phyloP scores from a whole-genome alignment of 2,888 invertebrate genomes.

The Diabrotica balteata region DNA sequence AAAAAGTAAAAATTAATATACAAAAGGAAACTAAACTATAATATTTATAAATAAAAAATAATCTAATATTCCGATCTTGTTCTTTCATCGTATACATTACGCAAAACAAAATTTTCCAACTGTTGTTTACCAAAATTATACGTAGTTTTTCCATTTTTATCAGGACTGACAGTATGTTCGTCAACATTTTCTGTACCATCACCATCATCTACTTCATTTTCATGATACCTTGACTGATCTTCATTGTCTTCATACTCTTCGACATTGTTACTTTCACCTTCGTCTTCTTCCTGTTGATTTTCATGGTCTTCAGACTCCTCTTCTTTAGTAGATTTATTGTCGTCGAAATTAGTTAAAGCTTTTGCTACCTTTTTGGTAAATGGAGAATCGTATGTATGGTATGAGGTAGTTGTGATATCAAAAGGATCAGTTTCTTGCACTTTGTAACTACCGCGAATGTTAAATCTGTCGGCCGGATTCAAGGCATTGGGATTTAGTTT shows the following conservation, averaged over 20 bases:
- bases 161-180: neutral
- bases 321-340: neutral
- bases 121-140: neutral
- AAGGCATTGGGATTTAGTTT: conserved; percentile 27
- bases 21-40: too few species aligned
- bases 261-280: neutral
- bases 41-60: too few species aligned
- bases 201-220: neutral
- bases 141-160: neutral
- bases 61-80: neutral
- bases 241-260: neutral
- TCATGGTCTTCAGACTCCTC: neutral
- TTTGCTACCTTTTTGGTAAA: conserved; percentile 34
- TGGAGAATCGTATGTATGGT: conserved; percentile 35
- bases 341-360: conserved; percentile 29
- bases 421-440: conserved; percentile 39
- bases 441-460: conserved; percentile 34
- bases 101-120: neutral
- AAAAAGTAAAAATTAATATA: too few species aligned
- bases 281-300: neutral
- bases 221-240: neutral
- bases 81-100: neutral
- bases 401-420: conserved; percentile 32
- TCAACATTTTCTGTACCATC: neutral
- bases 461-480: conserved; percentile 23